A percentile compares a stretch with the other conserved stretches of the same genome.
Evolutionary conservation across 2,113 vertebrate species (phyloP).

Genomic region (Actenoides lindsayi): DNA sequence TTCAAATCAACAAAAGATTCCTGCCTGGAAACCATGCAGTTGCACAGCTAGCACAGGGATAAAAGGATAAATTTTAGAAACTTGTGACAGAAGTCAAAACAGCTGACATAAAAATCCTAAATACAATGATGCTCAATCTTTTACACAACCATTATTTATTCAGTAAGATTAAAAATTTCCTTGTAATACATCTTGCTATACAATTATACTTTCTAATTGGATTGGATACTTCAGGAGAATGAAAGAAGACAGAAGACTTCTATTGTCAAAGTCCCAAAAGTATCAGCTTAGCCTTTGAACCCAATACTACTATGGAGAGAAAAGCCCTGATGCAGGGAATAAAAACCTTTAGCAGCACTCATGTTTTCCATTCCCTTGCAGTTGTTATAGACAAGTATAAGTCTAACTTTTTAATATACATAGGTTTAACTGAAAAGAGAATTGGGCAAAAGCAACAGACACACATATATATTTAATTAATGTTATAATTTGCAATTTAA

Average conservation of each 20-base stretch:
- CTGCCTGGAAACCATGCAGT: neutral
- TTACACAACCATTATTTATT: neutral
- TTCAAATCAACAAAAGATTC: slow-evolving; percentile 24
- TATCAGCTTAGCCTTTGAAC: neutral
- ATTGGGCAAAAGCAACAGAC: neutral
- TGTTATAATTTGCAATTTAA: neutral
- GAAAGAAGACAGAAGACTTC: neutral
- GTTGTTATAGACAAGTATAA: neutral
- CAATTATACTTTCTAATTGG: neutral
- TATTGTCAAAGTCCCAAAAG: neutral
- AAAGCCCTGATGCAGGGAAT: neutral
- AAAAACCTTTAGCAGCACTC: neutral
- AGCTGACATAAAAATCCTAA: slow-evolving; percentile 8
- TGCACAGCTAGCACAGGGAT: neutral
- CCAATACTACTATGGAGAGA: neutral
- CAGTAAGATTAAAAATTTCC: neutral
- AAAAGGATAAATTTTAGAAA: neutral
- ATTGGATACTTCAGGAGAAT: neutral
- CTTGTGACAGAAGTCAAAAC: neutral
- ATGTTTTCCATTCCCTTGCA: neutral
- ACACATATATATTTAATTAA: neutral
- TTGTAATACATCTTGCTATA: neutral
- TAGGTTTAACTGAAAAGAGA: neutral
- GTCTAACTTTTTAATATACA: neutral
- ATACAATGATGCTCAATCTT: neutral